Evolutionary conservation across 2,888 invertebrate species (phyloP).

Genomic region (Philhelius pedissequus): DNA sequence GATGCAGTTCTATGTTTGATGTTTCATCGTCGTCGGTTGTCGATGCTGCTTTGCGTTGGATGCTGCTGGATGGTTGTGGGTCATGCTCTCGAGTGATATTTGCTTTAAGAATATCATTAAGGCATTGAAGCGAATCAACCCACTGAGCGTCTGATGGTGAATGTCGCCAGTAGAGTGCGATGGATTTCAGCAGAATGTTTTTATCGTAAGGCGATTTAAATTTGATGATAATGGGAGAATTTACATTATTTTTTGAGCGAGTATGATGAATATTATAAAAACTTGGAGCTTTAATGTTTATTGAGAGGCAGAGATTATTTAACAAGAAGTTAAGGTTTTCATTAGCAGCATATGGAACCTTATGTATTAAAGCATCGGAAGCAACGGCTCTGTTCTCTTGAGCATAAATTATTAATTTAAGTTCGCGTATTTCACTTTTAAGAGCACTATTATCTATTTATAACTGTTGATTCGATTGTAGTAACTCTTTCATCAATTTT

Average conservation of each 20-base stretch:
- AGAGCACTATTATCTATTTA: no score
- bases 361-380: not conserved
- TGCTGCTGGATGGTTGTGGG: no score
- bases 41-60: not conserved
- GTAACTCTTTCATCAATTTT: not conserved
- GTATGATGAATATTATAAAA: not conserved
- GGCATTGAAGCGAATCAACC: not conserved
- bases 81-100: not conserved
- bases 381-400: not conserved
- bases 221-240: not conserved
- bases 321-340: no score
- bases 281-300: not conserved
- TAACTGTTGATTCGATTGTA: no score
- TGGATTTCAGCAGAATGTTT: not conserved
- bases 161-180: not conserved
- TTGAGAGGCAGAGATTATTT: not conserved
- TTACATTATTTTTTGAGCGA: not conserved
- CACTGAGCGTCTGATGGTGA: not conserved
- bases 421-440: no score
- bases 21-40: not conserved
- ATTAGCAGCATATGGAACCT: not conserved
- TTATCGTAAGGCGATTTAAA: not conserved
- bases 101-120: not conserved
- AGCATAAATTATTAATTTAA: no score
- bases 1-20: not conserved